phyloP scores from a whole-genome alignment of 2,888 invertebrate genomes.

The Lepidochrysops patricia region DNA sequence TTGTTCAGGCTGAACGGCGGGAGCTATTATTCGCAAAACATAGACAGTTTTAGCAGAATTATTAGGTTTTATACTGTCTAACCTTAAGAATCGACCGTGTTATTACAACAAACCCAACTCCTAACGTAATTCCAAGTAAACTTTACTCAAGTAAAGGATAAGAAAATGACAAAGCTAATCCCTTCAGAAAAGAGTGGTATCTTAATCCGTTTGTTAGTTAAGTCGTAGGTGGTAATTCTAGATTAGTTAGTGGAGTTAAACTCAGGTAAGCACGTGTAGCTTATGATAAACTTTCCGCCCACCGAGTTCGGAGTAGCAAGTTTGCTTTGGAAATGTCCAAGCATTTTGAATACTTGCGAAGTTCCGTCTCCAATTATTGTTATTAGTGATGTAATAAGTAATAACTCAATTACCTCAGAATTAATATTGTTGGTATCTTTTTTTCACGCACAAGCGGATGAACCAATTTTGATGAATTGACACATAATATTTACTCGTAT shows the following conservation, averaged over 20 bases:
- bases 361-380: not conserved
- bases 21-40: no score
- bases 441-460: no score
- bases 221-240: constrained; percentile 10
- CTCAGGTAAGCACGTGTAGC: constrained; percentile 12
- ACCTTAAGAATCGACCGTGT: no score
- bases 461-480: no score
- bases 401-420: not conserved
- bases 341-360: not conserved
- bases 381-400: not conserved
- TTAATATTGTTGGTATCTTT: not conserved
- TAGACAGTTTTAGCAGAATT: no score
- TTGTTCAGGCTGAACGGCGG: no score
- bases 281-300: constrained; percentile 10
- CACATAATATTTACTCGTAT: no score
- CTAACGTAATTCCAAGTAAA: no score
- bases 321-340: constrained; percentile 3
- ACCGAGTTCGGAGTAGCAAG: constrained; percentile 6
- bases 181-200: not conserved
- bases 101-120: no score
- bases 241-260: constrained; percentile 10
- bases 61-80: no score
- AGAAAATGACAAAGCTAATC: not conserved
- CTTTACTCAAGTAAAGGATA: no score
- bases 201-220: constrained; percentile 8